Base-by-base conservation (phyloP, 2,797 vertebrate species). In the Sylvilagus floridanus region DNA sequence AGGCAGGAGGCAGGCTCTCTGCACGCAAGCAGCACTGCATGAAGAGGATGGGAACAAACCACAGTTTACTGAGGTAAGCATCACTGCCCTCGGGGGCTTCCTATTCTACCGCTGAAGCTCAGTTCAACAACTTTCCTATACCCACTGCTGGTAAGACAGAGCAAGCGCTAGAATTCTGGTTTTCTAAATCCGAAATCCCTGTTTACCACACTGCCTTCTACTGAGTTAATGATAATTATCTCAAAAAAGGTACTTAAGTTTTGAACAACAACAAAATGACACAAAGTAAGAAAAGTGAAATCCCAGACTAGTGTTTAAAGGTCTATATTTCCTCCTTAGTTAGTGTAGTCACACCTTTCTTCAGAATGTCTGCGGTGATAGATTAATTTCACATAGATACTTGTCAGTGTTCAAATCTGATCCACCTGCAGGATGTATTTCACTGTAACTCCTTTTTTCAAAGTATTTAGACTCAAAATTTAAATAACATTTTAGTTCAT, bases 201-300 rank as follows among this genome's bases (percentile, higher is more conserved):
- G 14, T 42, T 65, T 11, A 71, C 26, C 42, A 11, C 16, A 26
- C 47, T 21, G 19, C 50, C 63, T 76, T 68, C 35, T 66, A n/a
- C 4, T 66, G 32, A 81, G 54, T 35, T 71, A 73, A 66, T 8
- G 21, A 26, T 65, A 78, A 37, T 57, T 16, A 83, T 35, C 57
- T 91, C 30, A 75, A 81, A 88, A 75, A 30, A 91, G 57, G 35
- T 9, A 88, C 57, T 76, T 32, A 82, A 50, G n/a, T 30, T 72
- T 85, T 66, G 35, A 90, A 79, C 47, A 85, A 89, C 37, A 54
- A 88, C 68, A 65, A 66, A 12, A 22, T 7, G 9, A 71, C 47
- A 89, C 42, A 75, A 88, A 91, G 66, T 21, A 47, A 78, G 47
- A 32, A 60, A 81, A 75, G 57, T 47, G 91, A 87, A 95, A 68